Base-by-base conservation (phyloP, 2,113 vertebrate species). In the Pedionomus torquatus region DNA sequence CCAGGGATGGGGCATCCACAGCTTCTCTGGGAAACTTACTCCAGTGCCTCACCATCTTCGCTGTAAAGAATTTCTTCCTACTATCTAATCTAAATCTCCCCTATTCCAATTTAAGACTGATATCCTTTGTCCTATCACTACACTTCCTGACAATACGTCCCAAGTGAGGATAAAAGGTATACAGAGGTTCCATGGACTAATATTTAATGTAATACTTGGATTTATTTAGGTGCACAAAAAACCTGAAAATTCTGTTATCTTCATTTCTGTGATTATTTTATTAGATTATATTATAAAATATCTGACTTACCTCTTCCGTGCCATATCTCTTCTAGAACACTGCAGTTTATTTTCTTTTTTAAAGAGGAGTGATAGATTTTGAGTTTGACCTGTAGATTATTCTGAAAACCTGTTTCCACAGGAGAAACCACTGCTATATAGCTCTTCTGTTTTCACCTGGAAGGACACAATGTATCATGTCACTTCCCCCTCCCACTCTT, bases 401-500 rank as follows among this genome's bases (percentile, higher is more conserved):
- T 61, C 19, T 55, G 69, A 65, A 90, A 74, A 90, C 5, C 35
- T 72, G 8, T 43, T 55, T 7, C 9, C 6, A 46, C 10, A 43
- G 24, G 35, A 35, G 11, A 76, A 93, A 35, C 1, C 4, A 13
- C 9, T 33, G 3, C 23, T 57, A 5, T 17, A 3, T 43, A 87
- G n/a, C n/a, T 55, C 6, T 52, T 79, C 26, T 30, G 2, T 10
- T 86, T 71, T 55, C 33, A 69, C 7, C 37, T 43, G 9, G 15
- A 75, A 64, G 2, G 2, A 14, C 49, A 43, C 35, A 2, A 4
- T 51, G 54, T 76, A 65, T 33, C 15, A 46, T 24, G 3, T 46
- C 6, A 7, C 1, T 14, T 60, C 58, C 66, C 15, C 11, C 13
- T 3, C 7, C 0, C 28, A 52, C 7, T 41, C 24, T 13, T n/a